phyloP scores from a whole-genome alignment of 1,140 invertebrate species.

The Idris sp. region DNA sequence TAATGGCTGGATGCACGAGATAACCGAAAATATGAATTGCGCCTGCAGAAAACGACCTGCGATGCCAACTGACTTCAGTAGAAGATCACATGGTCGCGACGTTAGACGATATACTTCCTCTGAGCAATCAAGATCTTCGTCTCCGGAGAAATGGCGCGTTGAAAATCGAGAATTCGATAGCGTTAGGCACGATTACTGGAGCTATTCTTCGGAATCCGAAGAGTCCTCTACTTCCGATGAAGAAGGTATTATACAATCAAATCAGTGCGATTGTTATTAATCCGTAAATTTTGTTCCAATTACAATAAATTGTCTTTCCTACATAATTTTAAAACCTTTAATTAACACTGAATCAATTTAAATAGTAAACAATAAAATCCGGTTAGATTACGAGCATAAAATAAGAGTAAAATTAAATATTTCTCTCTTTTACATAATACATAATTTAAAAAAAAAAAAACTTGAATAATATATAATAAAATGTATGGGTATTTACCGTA shows the following conservation, averaged over 20 bases:
- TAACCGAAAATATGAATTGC: constrained; percentile 43
- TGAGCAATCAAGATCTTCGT: constrained; percentile 54
- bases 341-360: too few species aligned
- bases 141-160: constrained; percentile 50
- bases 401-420: too few species aligned
- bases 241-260: constrained; percentile 71
- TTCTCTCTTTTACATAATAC: too few species aligned
- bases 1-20: constrained; percentile 15
- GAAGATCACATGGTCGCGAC: constrained; percentile 50
- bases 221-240: constrained; percentile 76
- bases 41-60: constrained; percentile 70
- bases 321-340: too few species aligned
- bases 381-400: too few species aligned
- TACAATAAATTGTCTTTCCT: too few species aligned
- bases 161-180: constrained; percentile 61
- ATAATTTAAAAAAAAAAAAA: too few species aligned
- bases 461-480: too few species aligned
- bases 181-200: constrained; percentile 57
- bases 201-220: constrained; percentile 74
- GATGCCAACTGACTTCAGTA: constrained; percentile 72
- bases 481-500: too few species aligned
- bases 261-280: constrained; percentile 18
- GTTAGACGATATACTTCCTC: constrained; percentile 36
- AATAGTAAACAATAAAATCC: too few species aligned
- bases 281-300: too few species aligned